phyloP scores from a whole-genome alignment of 2,113 vertebrate species.

The Pseudonaja textilis region DNA sequence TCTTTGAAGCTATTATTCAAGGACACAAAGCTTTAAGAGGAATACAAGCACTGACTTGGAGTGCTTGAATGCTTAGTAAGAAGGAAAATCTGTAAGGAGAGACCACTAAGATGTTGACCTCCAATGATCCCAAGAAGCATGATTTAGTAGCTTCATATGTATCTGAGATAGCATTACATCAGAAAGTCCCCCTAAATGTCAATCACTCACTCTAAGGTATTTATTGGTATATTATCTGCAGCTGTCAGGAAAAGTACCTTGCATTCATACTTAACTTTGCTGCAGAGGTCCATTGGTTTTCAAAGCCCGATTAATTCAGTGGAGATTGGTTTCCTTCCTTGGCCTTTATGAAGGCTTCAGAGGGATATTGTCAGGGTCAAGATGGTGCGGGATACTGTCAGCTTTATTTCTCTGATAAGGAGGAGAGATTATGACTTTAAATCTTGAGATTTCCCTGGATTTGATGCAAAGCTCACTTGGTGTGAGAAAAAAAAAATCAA shows the following conservation, averaged over 20 bases:
- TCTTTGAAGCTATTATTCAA: conserved; percentile 14
- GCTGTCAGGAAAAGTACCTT: background rate
- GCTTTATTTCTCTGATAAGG: background rate
- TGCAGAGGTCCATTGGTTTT: background rate
- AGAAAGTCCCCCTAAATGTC: conserved; percentile 11
- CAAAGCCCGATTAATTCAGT: conserved; percentile 1
- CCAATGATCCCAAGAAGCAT: background rate
- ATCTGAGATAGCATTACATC: background rate
- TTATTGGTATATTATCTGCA: conserved; percentile 5
- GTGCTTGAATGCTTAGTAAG: background rate
- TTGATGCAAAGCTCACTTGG: background rate
- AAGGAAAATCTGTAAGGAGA: background rate
- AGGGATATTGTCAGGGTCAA: background rate
- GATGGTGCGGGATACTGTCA: background rate
- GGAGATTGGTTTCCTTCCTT: background rate
- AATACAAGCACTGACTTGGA: background rate
- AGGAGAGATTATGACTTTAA: background rate
- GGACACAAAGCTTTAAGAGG: background rate
- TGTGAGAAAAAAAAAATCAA: background rate
- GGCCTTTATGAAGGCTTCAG: background rate
- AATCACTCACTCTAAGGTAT: background rate
- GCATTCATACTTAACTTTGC: background rate
- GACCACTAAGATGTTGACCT: background rate
- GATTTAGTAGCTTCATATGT: conserved; percentile 17
- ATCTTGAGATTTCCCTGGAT: background rate